Base-by-base conservation (phyloP, 2,888 invertebrate species). In the Cephalotes varians region DNA sequence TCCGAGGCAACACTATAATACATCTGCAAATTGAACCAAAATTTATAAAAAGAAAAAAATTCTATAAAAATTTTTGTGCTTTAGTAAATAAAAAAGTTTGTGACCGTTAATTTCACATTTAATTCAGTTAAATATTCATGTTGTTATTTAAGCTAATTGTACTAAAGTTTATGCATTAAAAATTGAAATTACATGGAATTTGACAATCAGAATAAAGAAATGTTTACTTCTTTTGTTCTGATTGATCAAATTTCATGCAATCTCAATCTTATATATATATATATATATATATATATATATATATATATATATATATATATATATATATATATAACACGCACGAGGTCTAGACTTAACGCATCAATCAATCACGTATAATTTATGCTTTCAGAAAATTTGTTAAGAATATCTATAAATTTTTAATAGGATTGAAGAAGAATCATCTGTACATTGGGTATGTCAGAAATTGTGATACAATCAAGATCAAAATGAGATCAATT, bases 401-500 rank as follows among this genome's bases (percentile, higher is more conserved):
- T 37, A 49, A 73, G 2, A 21, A 73, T 60, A 47, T 31, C 3
- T 74, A 65, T 12, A 37, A 51, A 65, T 44, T 44, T 54, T 10
- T 44, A n/a, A 21, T 54, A 21, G 7, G 10, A 51, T 28, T 49
- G 2, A 6, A 34, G 25, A 76, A n/a, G 25, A 37, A 40, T 25
- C 12, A 28, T 40, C 6, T 58, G 56, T 74, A 47, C 47, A 60
- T 21, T 47, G 10, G 47, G 1, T 58, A 31, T 34, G 10, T 73
- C n/a, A 58, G 1, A 73, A 47, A 73, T 72, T 9, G 18, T 10
- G 25, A 18, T 56, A 44, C 31, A 40, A 60, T 21, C 9, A 49
- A 64, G 28, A 37, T 4, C 34, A 31, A 65, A 54, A 65, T 67
- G 54, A 77, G 25, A 69, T 67, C 54, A 77, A 10, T 31, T 76